Conservation (phyloP, 2,113 vertebrate genomes). For the Aphyosemion australe region DNA sequence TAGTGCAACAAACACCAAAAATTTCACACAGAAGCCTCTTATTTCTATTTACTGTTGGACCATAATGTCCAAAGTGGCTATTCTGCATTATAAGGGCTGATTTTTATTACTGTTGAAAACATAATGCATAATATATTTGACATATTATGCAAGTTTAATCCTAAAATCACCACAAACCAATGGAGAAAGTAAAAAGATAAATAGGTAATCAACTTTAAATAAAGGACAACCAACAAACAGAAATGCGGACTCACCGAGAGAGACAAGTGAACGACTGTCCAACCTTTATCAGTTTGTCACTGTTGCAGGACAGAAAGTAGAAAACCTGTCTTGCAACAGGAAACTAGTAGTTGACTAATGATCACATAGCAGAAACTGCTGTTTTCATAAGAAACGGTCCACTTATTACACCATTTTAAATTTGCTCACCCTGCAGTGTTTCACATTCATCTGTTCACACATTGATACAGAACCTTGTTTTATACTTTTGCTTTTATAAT, state of each 20-base stretch:
- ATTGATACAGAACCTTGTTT: no score
- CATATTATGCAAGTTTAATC: background rate
- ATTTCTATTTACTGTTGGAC: no score
- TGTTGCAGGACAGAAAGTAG: background rate
- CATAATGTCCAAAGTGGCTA: no score
- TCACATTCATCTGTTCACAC: no score
- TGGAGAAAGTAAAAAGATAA: no score
- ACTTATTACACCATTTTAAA: background rate
- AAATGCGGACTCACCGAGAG: conserved; percentile 39
- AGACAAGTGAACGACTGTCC: conserved; percentile 4
- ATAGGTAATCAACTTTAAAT: no score
- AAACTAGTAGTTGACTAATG: conserved; percentile 28
- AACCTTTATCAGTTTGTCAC: background rate
- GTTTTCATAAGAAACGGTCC: background rate
- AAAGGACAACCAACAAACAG: no score
- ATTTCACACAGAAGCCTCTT: no score
- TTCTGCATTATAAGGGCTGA: background rate
- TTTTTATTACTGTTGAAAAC: background rate
- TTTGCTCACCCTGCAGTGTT: no score
- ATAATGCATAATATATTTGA: background rate
- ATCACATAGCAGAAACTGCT: background rate
- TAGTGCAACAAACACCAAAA: no score
- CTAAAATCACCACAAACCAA: background rate
- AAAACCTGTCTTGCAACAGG: conserved; percentile 39
- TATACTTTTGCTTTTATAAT: no score